Evolutionary conservation across 1,140 invertebrate species (phyloP), one percentile per base, ranked within the genome.

Genomic region (Micrasema longulum): DNA sequence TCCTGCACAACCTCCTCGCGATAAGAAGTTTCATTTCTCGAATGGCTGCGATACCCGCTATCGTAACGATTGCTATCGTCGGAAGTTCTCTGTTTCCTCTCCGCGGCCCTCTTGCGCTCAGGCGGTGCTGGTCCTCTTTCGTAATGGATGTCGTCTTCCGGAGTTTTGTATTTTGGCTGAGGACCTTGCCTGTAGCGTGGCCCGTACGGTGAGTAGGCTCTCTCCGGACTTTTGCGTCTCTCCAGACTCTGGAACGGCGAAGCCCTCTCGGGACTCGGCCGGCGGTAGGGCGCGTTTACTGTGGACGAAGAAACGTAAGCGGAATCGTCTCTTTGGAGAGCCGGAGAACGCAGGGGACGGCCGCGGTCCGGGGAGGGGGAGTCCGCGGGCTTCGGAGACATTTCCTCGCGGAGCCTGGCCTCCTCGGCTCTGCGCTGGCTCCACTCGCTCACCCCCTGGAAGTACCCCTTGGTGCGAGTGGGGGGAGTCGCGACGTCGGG

Each of bases 371-470:
- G 85, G 55, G 84, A 82, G 41, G 83, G 84, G 38, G 80, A 79
- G 76, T 80, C 80, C 66, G 80, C 78, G 47, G 79, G 81, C 76
- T 80, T 80, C 23, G 82, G 83, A 35, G 62, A 81, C 84, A 62
- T 82, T 80, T 48, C 82, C 80, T 74, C 82, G 84, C 63, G 79
- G 80, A 84, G 82, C 64, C 80, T 83, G 2, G 81, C 83, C 60
- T 83, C 83, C 41, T 79, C 80, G 45, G 82, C 86, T 73, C 89
- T 85, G 16, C 91, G 85, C 77, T 92, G 90, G 0, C 90, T 90
- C 92, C 92, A 94, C 76, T 93, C 92, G 55, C 87, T 90, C 45
- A 93, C 89, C 9, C 92, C 91, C 75, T 91, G 90, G 76, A 89
- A 91, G 77, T 89, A 91, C 38, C 86, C 87, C 23, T 84, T 84